A percentile compares a stretch with the other conserved stretches of the same genome.
Evolutionary conservation across 2,888 invertebrate genomes (phyloP).

Genomic region (Acleris holmiana): DNA sequence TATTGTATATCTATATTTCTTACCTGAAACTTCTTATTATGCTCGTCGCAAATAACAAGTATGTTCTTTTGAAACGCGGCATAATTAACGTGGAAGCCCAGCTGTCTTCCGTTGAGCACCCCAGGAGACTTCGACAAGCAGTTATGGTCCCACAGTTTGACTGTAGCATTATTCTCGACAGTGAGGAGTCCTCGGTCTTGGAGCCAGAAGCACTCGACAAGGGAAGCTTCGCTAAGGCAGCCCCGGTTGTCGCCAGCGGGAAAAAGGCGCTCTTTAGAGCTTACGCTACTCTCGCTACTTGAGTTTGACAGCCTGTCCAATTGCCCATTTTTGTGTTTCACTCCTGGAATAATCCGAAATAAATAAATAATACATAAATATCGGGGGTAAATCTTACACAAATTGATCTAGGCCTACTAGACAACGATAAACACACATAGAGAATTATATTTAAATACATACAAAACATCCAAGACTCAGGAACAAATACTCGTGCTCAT

Average conservation of each 20-base stretch:
- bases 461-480: too few relatives aligned
- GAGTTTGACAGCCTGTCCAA: conserved; percentile 61
- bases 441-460: too few relatives aligned
- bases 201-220: conserved; percentile 70
- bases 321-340: conserved; percentile 59
- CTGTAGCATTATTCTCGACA: conserved; percentile 67
- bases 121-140: conserved; percentile 53
- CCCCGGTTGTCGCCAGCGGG: conserved; percentile 57
- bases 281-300: conserved; percentile 62
- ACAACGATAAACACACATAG: too few relatives aligned
- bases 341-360: conserved; percentile 47
- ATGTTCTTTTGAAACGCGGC: conserved; percentile 66
- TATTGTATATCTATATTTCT: conserved; percentile 12
- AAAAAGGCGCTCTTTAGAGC: conserved; percentile 60
- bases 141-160: conserved; percentile 69
- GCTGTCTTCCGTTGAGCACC: conserved; percentile 66
- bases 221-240: conserved; percentile 55
- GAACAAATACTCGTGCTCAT: too few relatives aligned
- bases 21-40: conserved; percentile 70
- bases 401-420: too few relatives aligned
- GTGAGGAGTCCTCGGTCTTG: conserved; percentile 64
- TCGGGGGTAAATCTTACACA: too few relatives aligned
- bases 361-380: too few relatives aligned
- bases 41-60: conserved; percentile 69
- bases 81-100: conserved; percentile 60